Percentiles rank a stretch among this genome's conserved stretches.
Conservation (phyloP, 23 tunicate genomes). For the Diplosoma virens region DNA sequence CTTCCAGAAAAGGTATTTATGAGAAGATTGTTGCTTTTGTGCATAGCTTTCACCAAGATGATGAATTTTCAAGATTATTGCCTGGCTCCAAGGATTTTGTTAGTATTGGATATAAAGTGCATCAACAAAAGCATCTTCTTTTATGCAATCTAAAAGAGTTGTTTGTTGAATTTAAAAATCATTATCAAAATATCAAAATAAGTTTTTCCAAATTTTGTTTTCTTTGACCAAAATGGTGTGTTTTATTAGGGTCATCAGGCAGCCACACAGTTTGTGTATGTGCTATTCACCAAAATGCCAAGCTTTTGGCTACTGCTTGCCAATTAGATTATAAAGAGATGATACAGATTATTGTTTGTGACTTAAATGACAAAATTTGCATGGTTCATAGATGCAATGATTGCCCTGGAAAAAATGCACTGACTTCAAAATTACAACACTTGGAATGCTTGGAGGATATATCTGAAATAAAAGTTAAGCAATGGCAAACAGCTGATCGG, state of each 20-base stretch:
- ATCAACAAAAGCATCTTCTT: neutral
- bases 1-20: neutral
- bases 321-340: neutral
- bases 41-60: slow-evolving; percentile 7
- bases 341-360: slow-evolving; percentile 2
- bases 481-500: slow-evolving; percentile 27
- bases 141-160: slow-evolving; percentile 32
- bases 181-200: neutral
- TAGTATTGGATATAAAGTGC: neutral
- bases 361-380: too few species aligned
- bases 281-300: slow-evolving; percentile 9
- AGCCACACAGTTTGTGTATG: slow-evolving; percentile 25
- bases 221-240: slow-evolving; percentile 7
- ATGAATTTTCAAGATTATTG: slow-evolving; percentile 25
- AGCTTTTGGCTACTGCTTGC: neutral
- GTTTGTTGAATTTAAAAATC: slow-evolving; percentile 11
- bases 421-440: neutral
- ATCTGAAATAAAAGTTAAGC: slow-evolving; percentile 12
- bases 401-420: slow-evolving; percentile 1
- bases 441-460: slow-evolving; percentile 4
- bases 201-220: slow-evolving; percentile 27
- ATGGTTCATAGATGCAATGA: neutral
- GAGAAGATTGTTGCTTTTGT: neutral
- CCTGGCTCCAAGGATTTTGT: slow-evolving; percentile 23
- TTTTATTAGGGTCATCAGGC: slow-evolving; percentile 20